Base-by-base conservation (phyloP, 1,140 invertebrate species). In the Drosophila ironensis region DNA sequence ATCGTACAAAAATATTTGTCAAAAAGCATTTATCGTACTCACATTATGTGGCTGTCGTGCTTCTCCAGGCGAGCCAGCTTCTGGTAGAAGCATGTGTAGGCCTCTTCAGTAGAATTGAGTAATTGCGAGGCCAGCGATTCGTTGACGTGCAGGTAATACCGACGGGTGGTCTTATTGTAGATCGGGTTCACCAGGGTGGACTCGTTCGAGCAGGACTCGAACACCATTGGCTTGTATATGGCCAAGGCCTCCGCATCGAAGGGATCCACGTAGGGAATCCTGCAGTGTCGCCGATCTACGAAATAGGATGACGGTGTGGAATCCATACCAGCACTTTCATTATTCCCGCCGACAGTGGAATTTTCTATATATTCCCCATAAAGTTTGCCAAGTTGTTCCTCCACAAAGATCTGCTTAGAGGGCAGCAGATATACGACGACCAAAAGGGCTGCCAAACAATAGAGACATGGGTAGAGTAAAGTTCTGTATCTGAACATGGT, bases 241-340 rank as follows among this genome's bases (percentile, higher is more conserved):
- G 30, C 30, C 1, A 12, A 16, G 30, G 12, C 30, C n/a, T 93
- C 93, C 3, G 91, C 80, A 56, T 94, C 92, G 64, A 93, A 91
- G 0, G 94, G 94, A 75, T 95, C 91, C 24, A 93, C 89, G 30
- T 93, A 91, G 1, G 54, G 54, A 19, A 72, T 72, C 16, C 68
- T 68, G 27, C 69, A 72, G n/a, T 41, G 42, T 1, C 24, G 6
- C 19, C 17, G 19, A 17, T 50, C 42, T 0, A 68, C 63, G n/a
- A 25, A 42, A 14, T 35, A 35, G 0, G 14, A 11, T 1, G 30
- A 16, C 1, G 30, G 2, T 7, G 2, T 3, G 5, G 30, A 35
- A 14, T 35, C 30, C 3, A 1, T 4, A 4, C 14, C 30, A 30
- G 4, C 9, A 11, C 12, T 35, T 4, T 35, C 4, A 35, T 35